These are phyloP conservation scores for Cheilosia urbana DNA, from an alignment of 2,888 invertebrate genomes.

Conservation along the genomic window DNA sequence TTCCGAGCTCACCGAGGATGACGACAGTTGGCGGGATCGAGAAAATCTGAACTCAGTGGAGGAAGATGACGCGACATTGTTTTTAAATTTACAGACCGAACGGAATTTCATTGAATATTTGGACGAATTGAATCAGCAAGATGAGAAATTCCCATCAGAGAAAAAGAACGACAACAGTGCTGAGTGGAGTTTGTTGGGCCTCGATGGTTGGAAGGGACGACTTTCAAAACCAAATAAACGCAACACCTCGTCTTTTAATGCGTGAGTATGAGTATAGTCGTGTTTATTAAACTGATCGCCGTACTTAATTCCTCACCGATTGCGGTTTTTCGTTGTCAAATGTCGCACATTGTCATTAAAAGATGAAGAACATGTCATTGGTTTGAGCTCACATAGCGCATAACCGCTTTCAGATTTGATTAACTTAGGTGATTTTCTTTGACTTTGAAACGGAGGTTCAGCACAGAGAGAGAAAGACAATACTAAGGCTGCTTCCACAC, in stretches of 20 bases:
- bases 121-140: constrained; percentile 66
- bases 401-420: too few species aligned
- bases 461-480: too few species aligned
- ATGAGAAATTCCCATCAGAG: constrained; percentile 3
- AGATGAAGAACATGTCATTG: too few species aligned
- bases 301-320: too few species aligned
- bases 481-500: too few species aligned
- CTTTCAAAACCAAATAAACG: constrained; percentile 62
- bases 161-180: constrained; percentile 44
- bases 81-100: constrained; percentile 76
- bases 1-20: not conserved
- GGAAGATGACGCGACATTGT: constrained; percentile 44
- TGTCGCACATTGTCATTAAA: too few species aligned
- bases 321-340: too few species aligned
- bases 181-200: constrained; percentile 80
- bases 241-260: not conserved
- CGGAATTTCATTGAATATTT: constrained; percentile 76
- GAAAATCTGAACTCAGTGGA: not conserved
- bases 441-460: too few species aligned
- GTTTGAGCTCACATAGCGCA: too few species aligned
- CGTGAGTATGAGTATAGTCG: constrained; percentile 40
- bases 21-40: not conserved
- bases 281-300: too few species aligned
- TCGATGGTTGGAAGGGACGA: constrained; percentile 81
- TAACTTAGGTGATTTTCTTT: too few species aligned